A percentile compares a stretch with the other conserved stretches of the same genome.
Evolutionary conservation across 2,113 vertebrate species (phyloP).

Genomic region (Trachemys scripta): DNA sequence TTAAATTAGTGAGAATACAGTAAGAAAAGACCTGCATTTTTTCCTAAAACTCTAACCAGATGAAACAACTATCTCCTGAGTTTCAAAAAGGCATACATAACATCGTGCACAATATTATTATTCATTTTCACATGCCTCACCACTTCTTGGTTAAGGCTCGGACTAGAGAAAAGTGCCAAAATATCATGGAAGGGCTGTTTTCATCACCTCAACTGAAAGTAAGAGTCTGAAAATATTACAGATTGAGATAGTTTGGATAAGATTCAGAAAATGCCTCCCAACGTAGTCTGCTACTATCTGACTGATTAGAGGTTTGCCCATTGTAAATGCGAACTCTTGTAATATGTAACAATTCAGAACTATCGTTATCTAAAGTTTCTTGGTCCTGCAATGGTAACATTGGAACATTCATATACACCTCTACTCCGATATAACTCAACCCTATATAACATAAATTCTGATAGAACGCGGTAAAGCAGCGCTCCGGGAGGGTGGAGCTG

Average conservation of each 20-base stretch:
- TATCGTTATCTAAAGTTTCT: not conserved
- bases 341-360: not conserved
- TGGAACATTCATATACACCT: not conserved
- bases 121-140: not conserved
- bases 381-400: not conserved
- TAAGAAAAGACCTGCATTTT: not conserved
- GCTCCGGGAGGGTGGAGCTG: no score
- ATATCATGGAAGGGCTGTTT: not conserved
- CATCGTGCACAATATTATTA: not conserved
- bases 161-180: not conserved
- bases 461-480: no score
- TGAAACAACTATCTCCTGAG: not conserved
- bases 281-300: not conserved
- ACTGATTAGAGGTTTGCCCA: not conserved
- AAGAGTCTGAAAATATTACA: not conserved
- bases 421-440: no score
- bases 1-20: not conserved
- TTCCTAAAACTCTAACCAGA: not conserved
- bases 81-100: not conserved
- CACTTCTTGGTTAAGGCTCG: not conserved
- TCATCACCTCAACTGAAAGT: not conserved
- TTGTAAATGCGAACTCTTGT: not conserved
- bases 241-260: not conserved
- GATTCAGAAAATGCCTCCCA: not conserved
- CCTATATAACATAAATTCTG: no score